Evolutionary conservation across 2,113 vertebrate genomes (phyloP).

Genomic region (Siniperca knerii): DNA sequence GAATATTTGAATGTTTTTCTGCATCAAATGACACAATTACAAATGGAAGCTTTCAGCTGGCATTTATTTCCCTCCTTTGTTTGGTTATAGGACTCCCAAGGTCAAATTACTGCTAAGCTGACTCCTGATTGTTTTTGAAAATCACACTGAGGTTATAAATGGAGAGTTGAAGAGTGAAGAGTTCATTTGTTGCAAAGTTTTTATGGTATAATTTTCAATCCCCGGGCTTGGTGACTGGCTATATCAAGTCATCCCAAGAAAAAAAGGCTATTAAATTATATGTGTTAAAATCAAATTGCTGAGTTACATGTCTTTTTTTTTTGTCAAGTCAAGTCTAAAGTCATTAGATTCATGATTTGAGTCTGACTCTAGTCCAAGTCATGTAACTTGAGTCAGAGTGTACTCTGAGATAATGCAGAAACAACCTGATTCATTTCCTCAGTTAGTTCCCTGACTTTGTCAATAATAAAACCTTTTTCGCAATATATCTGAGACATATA

Average conservation of each 20-base stretch:
- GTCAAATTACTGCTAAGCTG: conserved; percentile 7
- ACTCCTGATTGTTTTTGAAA: conserved; percentile 8
- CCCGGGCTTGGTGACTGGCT: background rate
- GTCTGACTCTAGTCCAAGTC: no score
- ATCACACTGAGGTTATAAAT: background rate
- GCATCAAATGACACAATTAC: background rate
- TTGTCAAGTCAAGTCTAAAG: background rate
- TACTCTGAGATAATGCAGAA: background rate
- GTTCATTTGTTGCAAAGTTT: background rate
- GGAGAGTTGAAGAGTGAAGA: background rate
- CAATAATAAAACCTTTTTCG: no score
- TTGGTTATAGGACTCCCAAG: conserved; percentile 32
- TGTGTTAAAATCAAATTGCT: background rate
- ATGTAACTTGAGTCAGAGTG: no score
- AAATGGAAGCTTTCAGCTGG: conserved; percentile 20
- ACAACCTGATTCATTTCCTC: background rate
- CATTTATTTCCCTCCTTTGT: conserved; percentile 15
- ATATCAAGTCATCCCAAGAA: background rate
- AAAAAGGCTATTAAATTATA: background rate
- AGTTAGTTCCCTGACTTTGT: background rate
- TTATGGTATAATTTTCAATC: background rate
- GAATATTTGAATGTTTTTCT: conserved; percentile 24
- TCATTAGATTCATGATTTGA: background rate
- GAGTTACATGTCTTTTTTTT: background rate
- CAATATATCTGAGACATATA: background rate